These are phyloP conservation scores for Chaetoderma sp. DNA, from an alignment of 2,888 invertebrate species.

Conservation along the genomic window DNA sequence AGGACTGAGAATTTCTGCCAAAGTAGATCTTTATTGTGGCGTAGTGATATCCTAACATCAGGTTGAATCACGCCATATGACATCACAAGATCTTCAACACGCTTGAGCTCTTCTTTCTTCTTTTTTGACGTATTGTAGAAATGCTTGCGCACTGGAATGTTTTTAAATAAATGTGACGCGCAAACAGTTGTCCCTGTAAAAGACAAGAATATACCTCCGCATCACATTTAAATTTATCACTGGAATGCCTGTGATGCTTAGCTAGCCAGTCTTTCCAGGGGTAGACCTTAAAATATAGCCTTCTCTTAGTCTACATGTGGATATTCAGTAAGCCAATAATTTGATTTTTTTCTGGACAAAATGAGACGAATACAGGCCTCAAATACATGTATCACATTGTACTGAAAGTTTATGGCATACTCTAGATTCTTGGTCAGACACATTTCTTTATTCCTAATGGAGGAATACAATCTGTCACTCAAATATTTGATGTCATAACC, in stretches of 20 bases:
- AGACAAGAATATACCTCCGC: no score
- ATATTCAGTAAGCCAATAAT: no score
- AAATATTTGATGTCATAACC: no score
- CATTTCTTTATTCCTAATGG: no score
- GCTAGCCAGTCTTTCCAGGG: no score
- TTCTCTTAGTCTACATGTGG: no score
- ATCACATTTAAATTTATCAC: slow-evolving; percentile 4
- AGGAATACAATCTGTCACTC: no score
- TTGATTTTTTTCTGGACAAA: neutral
- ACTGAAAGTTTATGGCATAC: no score
- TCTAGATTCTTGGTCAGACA: no score
- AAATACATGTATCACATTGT: no score
- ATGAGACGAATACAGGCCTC: neutral
- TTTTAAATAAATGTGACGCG: slow-evolving; percentile 73
- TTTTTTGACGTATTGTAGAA: slow-evolving; percentile 70
- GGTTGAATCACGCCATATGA: slow-evolving; percentile 72
- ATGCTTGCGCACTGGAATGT: slow-evolving; percentile 75
- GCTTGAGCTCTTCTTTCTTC: slow-evolving; percentile 72
- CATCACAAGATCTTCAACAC: slow-evolving; percentile 72
- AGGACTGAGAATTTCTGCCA: slow-evolving; percentile 71
- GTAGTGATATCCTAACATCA: slow-evolving; percentile 70
- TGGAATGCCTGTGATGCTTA: neutral
- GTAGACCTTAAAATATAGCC: no score
- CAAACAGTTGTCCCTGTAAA: slow-evolving; percentile 73
- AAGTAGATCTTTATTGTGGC: slow-evolving; percentile 70